Evolutionary conservation across 2,888 invertebrate genomes (phyloP).

Genomic region (Lymantria dispar): DNA sequence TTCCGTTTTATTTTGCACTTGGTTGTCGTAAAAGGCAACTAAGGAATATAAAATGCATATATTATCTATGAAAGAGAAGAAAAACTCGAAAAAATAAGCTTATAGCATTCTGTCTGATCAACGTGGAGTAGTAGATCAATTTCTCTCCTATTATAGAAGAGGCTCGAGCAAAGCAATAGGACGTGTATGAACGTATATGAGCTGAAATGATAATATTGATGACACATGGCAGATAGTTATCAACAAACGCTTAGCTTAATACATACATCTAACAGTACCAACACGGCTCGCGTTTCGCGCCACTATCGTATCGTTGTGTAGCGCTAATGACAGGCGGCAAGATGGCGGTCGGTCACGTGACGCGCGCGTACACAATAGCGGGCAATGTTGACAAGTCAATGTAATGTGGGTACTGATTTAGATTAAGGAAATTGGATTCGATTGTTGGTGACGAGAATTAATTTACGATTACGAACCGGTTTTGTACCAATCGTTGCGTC

Average conservation of each 20-base stretch:
- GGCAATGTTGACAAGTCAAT: neutral
- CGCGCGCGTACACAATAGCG: neutral
- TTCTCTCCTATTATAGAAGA: too few relatives aligned
- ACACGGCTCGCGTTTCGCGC: neutral
- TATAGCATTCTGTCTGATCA: too few relatives aligned
- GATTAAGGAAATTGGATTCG: neutral
- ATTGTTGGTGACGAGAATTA: neutral
- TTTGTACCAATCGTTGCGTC: too few relatives aligned
- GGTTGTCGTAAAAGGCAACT: too few relatives aligned
- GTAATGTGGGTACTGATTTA: neutral
- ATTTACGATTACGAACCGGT: neutral
- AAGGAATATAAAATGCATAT: too few relatives aligned
- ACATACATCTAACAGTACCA: neutral
- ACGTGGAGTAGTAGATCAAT: too few relatives aligned
- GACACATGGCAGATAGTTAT: neutral
- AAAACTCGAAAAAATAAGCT: too few relatives aligned
- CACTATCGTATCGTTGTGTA: neutral
- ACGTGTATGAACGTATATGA: too few relatives aligned
- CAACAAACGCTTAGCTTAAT: neutral
- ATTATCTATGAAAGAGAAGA: too few relatives aligned
- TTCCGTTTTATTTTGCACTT: too few relatives aligned
- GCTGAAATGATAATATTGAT: too few relatives aligned
- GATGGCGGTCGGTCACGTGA: conserved; percentile 1
- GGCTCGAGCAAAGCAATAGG: too few relatives aligned
- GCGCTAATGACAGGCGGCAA: neutral